Base-by-base conservation (phyloP, 2,797 vertebrate species). In the Bradypodion ventrale region DNA sequence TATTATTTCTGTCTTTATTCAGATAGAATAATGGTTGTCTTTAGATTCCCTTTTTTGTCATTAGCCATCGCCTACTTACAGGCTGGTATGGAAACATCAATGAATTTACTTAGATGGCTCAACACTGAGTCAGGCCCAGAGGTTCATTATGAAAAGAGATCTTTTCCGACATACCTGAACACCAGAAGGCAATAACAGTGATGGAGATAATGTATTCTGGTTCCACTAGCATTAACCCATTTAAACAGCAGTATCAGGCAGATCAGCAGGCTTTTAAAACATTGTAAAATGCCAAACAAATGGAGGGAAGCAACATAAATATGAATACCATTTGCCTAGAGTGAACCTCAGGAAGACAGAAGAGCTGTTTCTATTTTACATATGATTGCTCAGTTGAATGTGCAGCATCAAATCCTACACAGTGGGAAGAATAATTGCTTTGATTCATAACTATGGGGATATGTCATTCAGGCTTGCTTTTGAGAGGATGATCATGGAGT, bases 81-180 rank as follows among this genome's bases (percentile, higher is more conserved):
- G 65, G 65, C 69, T 85, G 87, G 84, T 84, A 74, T 88, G 35
- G 78, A 82, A 88, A 81, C 49, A 63, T 78, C 89, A 88, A 85
- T 85, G 65, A 83, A 90, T 87, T 90, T 90, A 74, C 91, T 56
- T 81, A 68, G 70, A 40, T 83, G 83, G 78, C 49, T 93, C 84
- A 83, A 80, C 35, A 44, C 85, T 84, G 85, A 93, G 75, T 92
- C 1, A 0, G 82, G 37, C 82, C 85, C 89, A 77, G 87, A 91
- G 88, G 78, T 90, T 92, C 90, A 82, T 93, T 92, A 90, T 77
- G 85, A 88, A 74, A 23, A 84, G 82, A 90, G 90, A 86, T 86
- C 83, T 82, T 85, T 78, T 77, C 78, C 86, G 32, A 89, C 91
- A 93, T 90, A 88, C 84, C 92, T 84, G 87, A 90, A 89, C 82